Evolutionary conservation across 2,113 vertebrate species (phyloP), one percentile per base, ranked within the genome.

Genomic region (Nycticorax nycticorax): DNA sequence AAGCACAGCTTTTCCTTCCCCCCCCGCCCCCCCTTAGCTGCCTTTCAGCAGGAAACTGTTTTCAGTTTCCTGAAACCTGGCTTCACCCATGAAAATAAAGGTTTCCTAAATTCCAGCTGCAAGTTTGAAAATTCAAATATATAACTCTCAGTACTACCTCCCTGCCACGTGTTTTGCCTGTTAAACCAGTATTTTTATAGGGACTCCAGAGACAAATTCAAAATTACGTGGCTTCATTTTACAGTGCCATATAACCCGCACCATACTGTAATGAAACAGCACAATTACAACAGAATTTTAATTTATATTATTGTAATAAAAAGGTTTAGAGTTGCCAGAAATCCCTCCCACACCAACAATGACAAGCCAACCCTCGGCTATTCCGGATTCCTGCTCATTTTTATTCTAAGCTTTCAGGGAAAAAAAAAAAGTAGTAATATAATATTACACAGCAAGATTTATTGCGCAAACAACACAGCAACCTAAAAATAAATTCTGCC

Each of bases 221-320:
- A 37, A 71, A 19, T 14, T 15, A 52, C 0, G 1, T 2, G 0
- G 20, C 26, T 21, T 35, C 3, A 8, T 64, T 73, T 87, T 37
- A 35, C 63, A 28, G 19, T 2, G 21, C 30, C 12, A 6, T 8
- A 6, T 30, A 37, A 39, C 35, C 63, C 28, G 50, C 75, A 47
- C 26, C 52, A 16, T 3, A 6, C 10, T 5, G 12, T 2, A 41
- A 64, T 8, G 10, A 13, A 77, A 62, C n/a, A 47, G 52, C 69
- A 32, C 0, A 10, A 23, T 39, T 48, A 27, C 18, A 72, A 32
- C 14, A 22, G 76, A 32, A 60, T 53, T 73, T 87, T 67, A 57
- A 47, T 14, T 28, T n/a, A 2, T 37, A n/a, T 45, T 35, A 28
- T 27, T 39, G 15, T 1, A 79, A 74, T 16, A 20, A 67, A 80